phyloP scores from a whole-genome alignment of 2,113 vertebrate genomes.

The Scalopus aquaticus region DNA sequence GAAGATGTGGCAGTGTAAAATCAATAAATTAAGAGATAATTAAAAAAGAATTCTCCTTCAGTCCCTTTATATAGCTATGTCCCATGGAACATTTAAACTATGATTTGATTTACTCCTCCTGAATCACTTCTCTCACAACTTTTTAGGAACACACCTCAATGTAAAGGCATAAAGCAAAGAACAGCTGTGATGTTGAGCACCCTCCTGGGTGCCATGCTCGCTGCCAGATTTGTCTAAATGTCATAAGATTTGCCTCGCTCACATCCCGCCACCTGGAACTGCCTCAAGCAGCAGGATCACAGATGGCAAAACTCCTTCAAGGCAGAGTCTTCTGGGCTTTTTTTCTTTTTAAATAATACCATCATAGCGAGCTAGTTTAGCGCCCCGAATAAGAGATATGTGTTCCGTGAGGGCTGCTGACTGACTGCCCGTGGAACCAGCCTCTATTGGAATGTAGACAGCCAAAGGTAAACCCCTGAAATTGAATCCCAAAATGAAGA shows the following conservation, averaged over 20 bases:
- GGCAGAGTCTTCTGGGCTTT: neutral
- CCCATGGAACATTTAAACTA: neutral
- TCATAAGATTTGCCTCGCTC: slow-evolving; percentile 66
- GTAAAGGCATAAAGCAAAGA: slow-evolving; percentile 59
- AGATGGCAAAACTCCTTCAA: slow-evolving; percentile 66
- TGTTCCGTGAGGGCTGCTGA: neutral
- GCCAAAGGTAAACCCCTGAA: neutral
- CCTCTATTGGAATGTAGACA: neutral
- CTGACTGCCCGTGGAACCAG: neutral
- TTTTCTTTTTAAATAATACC: neutral
- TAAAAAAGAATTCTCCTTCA: slow-evolving; percentile 21
- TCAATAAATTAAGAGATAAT: slow-evolving; percentile 53
- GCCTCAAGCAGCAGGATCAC: slow-evolving; percentile 65
- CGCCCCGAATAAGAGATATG: neutral
- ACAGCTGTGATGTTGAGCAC: slow-evolving; percentile 64
- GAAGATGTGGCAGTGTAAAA: slow-evolving; percentile 11
- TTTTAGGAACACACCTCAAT: slow-evolving; percentile 58
- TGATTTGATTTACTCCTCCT: slow-evolving; percentile 58
- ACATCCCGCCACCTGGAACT: slow-evolving; percentile 68
- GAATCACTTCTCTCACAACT: slow-evolving; percentile 8
- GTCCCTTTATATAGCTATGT: neutral
- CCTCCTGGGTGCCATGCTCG: slow-evolving; percentile 65
- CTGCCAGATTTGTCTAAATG: slow-evolving; percentile 76
- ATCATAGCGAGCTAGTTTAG: neutral
- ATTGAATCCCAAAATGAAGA: neutral